Evolutionary conservation across 2,113 vertebrate genomes (phyloP).

Genomic region (Brachyhypopomus gauderio): DNA sequence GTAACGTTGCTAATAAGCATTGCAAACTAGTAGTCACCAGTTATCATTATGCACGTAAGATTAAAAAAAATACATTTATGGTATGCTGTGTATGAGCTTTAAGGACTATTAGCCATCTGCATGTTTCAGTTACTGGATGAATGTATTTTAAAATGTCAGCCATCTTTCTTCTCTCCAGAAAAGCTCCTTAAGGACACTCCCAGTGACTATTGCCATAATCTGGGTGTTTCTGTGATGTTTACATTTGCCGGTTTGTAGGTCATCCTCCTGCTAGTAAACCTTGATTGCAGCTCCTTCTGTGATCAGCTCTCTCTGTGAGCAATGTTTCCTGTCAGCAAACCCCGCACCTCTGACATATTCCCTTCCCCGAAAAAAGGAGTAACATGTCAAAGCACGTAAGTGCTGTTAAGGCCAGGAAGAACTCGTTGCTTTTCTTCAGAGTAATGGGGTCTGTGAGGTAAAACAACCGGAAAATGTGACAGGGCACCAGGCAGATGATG

Average conservation of each 20-base stretch:
- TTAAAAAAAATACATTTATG: not conserved
- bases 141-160: not conserved
- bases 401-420: slow-evolving; percentile 84
- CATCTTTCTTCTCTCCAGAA: not conserved
- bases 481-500: slow-evolving; percentile 83
- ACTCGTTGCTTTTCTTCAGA: slow-evolving; percentile 73
- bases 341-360: slow-evolving; percentile 31
- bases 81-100: no score
- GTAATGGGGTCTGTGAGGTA: slow-evolving; percentile 57
- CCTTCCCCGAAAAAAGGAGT: slow-evolving; percentile 60
- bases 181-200: not conserved
- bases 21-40: not conserved
- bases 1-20: not conserved
- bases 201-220: not conserved
- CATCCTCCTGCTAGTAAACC: not conserved
- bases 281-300: not conserved
- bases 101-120: not conserved
- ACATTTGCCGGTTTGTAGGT: not conserved
- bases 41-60: not conserved
- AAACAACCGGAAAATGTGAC: slow-evolving; percentile 82
- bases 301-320: not conserved
- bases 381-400: slow-evolving; percentile 86
- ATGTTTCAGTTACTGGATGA: no score
- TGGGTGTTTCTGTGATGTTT: not conserved
- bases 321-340: not conserved